Evolutionary conservation across 53 echinoderm and acorn worm species (phyloP), one percentile per base, ranked within the genome.

Genomic region (Glandiceps talaboti): DNA sequence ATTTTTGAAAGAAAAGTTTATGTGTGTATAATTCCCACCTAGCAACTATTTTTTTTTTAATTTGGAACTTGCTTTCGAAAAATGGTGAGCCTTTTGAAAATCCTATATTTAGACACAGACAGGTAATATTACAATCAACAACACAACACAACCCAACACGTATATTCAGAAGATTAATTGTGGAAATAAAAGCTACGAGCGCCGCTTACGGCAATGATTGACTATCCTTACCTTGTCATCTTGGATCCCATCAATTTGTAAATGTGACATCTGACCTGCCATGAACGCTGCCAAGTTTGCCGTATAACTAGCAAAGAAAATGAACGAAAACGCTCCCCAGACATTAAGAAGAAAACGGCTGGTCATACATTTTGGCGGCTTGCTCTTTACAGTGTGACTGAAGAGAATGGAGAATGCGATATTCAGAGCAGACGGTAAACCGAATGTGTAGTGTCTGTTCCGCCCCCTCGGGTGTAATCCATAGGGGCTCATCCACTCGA

Each of bases 281-380:
- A 88, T 33, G n/a, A 85, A 88, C 27, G 88, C 88, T 29, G 88
- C 88, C 27, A 88, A 73, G 82, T 88, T 88, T 28, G 88, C 88
- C 14, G 88, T 88, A 79, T 88, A 88, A 73, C 88, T 88, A 0
- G 88, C 85, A 73, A 88, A 88, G 77, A 88, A 88, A 27, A 88
- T 83, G 14, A 88, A 75, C 10, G 88, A 88, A 29, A 88, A 88
- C 6, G 84, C 88, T 30, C 88, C 88, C 88, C 88, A 88, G 33
- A 88, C 82, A 73, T 88, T 88, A 30, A 88, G 80, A 76, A 88
- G 30, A 85, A 85, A 84, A 45, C 88, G 74, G 31, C 88, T 88
- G 26, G 88, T 88, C 88, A 88, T 88, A 73, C 88, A 88, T 76
- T 88, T 88, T 0, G 88, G 88, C 20, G 88, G 88, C 28, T 88